Evolutionary conservation across 2,888 invertebrate genomes (phyloP).

Genomic region (Drosophila tripunctata): DNA sequence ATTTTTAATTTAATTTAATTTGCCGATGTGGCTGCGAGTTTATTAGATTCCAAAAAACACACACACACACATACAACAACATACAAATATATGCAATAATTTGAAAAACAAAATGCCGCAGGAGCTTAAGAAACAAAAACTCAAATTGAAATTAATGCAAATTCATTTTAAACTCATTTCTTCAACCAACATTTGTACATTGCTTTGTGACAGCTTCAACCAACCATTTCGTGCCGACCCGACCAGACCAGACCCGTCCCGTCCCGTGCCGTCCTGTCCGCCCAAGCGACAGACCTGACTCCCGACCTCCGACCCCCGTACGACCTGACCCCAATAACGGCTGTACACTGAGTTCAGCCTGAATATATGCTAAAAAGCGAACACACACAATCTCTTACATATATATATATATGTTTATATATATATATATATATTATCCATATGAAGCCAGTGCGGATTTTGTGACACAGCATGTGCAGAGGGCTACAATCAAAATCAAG

Average conservation of each 20-base stretch:
- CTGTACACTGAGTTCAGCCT: conserved; percentile 16
- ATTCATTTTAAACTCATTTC: conserved; percentile 69
- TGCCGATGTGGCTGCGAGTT: conserved; percentile 16
- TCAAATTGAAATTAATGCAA: conserved; percentile 69
- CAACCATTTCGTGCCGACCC: conserved; percentile 14
- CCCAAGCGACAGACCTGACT: neutral
- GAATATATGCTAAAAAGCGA: conserved; percentile 15
- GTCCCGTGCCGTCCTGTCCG: neutral
- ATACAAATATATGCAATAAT: conserved; percentile 16
- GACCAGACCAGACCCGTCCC: neutral
- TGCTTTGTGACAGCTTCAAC: conserved; percentile 48
- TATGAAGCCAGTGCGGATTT: conserved; percentile 1
- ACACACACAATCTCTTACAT: neutral
- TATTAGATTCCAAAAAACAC: conserved; percentile 5
- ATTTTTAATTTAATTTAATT: conserved; percentile 60
- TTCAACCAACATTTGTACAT: conserved; percentile 57
- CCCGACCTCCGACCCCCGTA: neutral
- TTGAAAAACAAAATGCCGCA: conserved; percentile 37
- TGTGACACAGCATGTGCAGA: conserved; percentile 56
- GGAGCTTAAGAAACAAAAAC: conserved; percentile 37
- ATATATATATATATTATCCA: conserved; percentile 1
- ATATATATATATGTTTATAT: neutral
- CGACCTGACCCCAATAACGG: conserved; percentile 55
- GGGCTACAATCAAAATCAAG: conserved; percentile 75
- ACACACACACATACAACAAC: conserved; percentile 5